A percentile compares a stretch with the other conserved stretches of the same genome.
These are phyloP conservation scores for Suricata suricatta DNA, from an alignment of 2,113 vertebrate species.

Conservation along the genomic window DNA sequence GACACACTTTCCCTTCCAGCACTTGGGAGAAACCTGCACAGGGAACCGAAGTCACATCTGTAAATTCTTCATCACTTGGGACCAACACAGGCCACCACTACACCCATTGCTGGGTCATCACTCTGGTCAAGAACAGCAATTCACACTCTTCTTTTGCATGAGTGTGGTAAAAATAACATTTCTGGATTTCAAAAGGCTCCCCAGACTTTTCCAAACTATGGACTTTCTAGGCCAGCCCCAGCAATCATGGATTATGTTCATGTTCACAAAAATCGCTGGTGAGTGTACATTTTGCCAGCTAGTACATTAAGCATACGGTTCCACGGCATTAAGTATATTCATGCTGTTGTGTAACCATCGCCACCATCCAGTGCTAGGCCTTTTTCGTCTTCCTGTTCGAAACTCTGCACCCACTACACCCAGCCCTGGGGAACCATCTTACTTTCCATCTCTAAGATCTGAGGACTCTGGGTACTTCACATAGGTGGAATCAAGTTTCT, in stretches of 20 bases:
- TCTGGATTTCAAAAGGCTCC: background rate
- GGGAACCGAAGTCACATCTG: background rate
- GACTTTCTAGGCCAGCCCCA: background rate
- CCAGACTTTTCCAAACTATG: background rate
- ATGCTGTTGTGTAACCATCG: background rate
- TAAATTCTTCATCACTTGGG: background rate
- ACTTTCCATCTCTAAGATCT: background rate
- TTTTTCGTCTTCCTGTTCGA: background rate
- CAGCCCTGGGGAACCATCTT: too few species aligned
- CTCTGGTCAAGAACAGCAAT: background rate
- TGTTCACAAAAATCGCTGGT: background rate
- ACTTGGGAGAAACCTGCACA: background rate
- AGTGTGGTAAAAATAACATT: background rate
- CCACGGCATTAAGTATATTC: background rate
- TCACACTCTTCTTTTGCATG: background rate
- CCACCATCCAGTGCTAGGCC: background rate
- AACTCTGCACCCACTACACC: background rate
- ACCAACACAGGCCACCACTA: rapidly evolving
- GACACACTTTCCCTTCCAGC: background rate
- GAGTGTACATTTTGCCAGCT: background rate
- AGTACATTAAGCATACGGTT: background rate
- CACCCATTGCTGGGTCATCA: rapidly evolving
- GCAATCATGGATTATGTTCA: background rate
- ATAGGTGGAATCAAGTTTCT: background rate
- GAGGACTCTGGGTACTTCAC: background rate